Evolutionary conservation across 2,797 vertebrate species (phyloP), one percentile per base, ranked within the genome.

Genomic region (Pachyuromys duprasi): DNA sequence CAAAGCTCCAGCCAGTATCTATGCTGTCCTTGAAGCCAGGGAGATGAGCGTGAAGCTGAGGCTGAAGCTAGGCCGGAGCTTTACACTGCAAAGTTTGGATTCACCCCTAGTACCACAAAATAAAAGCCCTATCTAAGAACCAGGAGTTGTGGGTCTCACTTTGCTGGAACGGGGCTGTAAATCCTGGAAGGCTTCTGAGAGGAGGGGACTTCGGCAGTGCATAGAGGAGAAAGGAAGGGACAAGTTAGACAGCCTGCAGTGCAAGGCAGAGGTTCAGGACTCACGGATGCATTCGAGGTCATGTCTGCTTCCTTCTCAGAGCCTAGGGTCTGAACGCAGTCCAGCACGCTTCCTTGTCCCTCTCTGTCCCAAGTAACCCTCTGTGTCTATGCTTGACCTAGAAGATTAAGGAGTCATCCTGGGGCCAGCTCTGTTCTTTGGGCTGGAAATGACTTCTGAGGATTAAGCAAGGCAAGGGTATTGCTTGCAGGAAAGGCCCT

Each of bases 171-270:
- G n/a, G 28, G 12, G 55, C 33, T n/a, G 13, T 62, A 90, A 17
- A 76, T n/a, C 53, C 69, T 65, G 53, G 36, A 97, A 90, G 49
- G 33, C 15, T 86, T 91, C 49, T 24, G 65, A 60, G 70, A 90
- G 65, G 62, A 91, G n/a, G 55, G 62, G n/a, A 57, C 53, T 14
- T n/a, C 13, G 81, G 76, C 42, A 91, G 22, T 53, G 11, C 36
- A 75, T 2, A 7, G 1, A 31, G 55, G 60, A 18, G 28, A 94
- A 79, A 36, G 76, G 28, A 60, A 78, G 62, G 2, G 24, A 36
- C 39, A 36, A 49, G 67, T 26, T 24, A 5, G 18, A 45, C 3
- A 17, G 26, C 15, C 17, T 80, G 20, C 45, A 86, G 49, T 2
- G 1, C 28, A 62, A 63, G 24, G 14, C 79, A n/a, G 82, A 95